These are phyloP conservation scores for Muscicapa adusta DNA, from an alignment of 2,113 vertebrate genomes.

Conservation along the genomic window DNA sequence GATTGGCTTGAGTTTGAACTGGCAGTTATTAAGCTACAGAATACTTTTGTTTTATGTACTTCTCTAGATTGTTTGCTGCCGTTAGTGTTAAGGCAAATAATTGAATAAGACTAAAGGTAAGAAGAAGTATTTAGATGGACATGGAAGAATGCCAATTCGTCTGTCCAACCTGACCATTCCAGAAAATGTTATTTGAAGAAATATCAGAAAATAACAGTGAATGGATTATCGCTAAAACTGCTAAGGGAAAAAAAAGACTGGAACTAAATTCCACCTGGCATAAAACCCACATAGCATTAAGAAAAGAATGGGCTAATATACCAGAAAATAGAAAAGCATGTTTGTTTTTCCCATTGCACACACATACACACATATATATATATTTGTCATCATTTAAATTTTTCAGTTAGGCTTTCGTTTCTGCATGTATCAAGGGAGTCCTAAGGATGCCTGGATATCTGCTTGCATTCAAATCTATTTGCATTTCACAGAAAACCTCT, in stretches of 20 bases:
- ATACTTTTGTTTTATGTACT: neutral
- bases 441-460: neutral
- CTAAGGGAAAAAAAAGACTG: neutral
- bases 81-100: neutral
- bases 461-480: neutral
- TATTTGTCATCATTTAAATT: neutral
- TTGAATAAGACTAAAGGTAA: neutral
- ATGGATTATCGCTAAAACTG: neutral
- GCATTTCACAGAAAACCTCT: neutral
- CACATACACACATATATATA: neutral
- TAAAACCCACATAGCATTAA: neutral
- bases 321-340: neutral
- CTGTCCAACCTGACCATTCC: neutral
- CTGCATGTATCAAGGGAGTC: neutral
- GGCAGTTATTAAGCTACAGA: neutral
- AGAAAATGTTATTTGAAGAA: neutral
- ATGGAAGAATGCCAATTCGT: neutral
- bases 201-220: neutral
- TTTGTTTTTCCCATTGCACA: neutral
- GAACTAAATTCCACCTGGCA: neutral
- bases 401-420: neutral
- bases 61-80: neutral
- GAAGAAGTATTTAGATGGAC: neutral
- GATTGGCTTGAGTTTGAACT: neutral
- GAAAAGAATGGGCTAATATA: neutral